Base-by-base conservation (phyloP, 2,113 vertebrate species). In the Okapia johnstoni region DNA sequence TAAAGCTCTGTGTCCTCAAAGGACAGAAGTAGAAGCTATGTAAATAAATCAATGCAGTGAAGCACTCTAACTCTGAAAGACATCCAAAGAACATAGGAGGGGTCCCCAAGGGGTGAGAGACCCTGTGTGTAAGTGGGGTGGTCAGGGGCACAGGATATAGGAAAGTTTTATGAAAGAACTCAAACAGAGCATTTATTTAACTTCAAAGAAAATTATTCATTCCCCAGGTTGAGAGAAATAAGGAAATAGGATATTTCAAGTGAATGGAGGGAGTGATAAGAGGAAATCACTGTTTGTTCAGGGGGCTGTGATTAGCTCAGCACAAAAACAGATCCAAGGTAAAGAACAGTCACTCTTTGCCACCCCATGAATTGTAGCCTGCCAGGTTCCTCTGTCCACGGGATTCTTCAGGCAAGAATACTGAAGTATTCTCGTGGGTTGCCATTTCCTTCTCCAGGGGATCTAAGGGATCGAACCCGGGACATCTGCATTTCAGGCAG, bases 1-100 rank as follows among this genome's bases (percentile, higher is more conserved):
- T 94, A 58, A 77, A 83, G 81, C 48, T 76, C 48, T 52, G 13
- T 52, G 13, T 26, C 58, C 28, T 89, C 84, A 58, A 46, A n/a
- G n/a, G 46, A 89, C 26, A 60, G 46, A 88, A 70, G 15, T 28
- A 63, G n/a, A 55, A 66, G 26, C 23, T 40, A 33, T 40, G 16
- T 54, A 70, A 91, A n/a, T 6, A n/a, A 73, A 90, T 19, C 13
- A 61, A 70, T 60, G 54, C 17, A 80, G 14, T 80, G 46, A 60
- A 86, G 58, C 40, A 19, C 46, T 90, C 58, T 85, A 23, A 2
- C 55, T 92, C 50, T 85, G 70, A 90, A 84, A 81, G 86, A 81
- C 52, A 54, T 33, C n/a, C 48, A 52, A 80, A 60, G 52, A 66
- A 28, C 13, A 36, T 0, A 7, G 30, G 28, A 66, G 6, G 2